A percentile compares a stretch with the other conserved stretches of the same genome.
These are phyloP conservation scores for Fregata magnificens DNA, from an alignment of 2,113 vertebrate genomes.

Conservation along the genomic window DNA sequence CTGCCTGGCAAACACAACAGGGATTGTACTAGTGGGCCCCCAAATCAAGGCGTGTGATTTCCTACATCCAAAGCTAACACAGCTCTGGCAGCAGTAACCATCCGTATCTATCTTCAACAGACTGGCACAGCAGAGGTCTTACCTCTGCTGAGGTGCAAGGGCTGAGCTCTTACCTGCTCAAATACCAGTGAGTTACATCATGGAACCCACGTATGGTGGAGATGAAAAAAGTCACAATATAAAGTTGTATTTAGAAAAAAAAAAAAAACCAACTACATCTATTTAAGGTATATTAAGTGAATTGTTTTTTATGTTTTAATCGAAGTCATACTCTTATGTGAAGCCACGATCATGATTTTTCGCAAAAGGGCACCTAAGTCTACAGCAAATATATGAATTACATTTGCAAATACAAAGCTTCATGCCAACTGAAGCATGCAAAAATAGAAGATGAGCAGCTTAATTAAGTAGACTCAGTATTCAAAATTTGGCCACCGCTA, in stretches of 20 bases:
- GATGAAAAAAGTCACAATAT: neutral
- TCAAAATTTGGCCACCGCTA: neutral
- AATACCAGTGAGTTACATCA: neutral
- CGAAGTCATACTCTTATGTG: neutral
- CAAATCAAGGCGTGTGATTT: neutral
- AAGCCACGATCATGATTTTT: neutral
- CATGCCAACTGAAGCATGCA: neutral
- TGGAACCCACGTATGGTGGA: neutral
- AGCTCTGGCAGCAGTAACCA: neutral
- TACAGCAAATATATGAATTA: neutral
- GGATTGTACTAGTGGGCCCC: neutral
- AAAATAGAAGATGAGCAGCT: neutral
- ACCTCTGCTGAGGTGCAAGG: neutral
- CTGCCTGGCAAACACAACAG: neutral
- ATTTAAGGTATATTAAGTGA: neutral
- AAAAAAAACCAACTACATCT: neutral
- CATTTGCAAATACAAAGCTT: neutral
- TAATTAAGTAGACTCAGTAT: neutral
- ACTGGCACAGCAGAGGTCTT: neutral
- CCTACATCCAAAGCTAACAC: neutral
- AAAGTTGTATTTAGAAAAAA: neutral
- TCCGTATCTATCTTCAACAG: accelerated
- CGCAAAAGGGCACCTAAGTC: neutral
- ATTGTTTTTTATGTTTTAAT: neutral
- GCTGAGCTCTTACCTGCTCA: neutral